Base-by-base conservation (phyloP, 2,113 vertebrate species). In the Stercorarius parasiticus region DNA sequence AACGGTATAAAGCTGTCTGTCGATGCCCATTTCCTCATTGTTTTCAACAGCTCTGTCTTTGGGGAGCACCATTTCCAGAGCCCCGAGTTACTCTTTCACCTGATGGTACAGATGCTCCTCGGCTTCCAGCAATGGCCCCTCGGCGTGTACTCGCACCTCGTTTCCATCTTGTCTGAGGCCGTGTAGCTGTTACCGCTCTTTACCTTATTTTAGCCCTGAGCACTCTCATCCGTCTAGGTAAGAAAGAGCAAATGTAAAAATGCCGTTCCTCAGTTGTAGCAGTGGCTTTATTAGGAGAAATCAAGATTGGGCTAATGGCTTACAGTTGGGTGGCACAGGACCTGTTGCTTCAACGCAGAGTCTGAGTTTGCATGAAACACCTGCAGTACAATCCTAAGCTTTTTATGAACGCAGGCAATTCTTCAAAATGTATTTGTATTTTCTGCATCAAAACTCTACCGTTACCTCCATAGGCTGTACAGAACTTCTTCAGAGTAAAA, bases 141-240 rank as follows among this genome's bases (percentile, higher is more conserved):
- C 0, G 3, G n/a, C 8, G 10, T 5, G 3, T 21, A 19, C n/a
- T 29, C 30, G 17, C 5, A 2, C 30, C 32, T 70, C 6, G 2
- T 40, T 79, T 59, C 61, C 43, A 17, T 27, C 77, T 19, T 38
- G 11, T 47, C 55, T 59, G 62, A 50, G 3, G n/a, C 5, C 0
- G 0, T 13, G 8, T 27, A 52, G 34, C 3, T 6, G 20, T 42
- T 56, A 29, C 38, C 40, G 26, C 8, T 16, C 42, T 62, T 65
- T 21, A 74, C n/a, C 38, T 69, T 47, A 9, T 17, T 36, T 56
- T 49, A 81, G 49, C 86, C 53, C 49, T 10, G 23, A 42, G 45
- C 26, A 10, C 5, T 8, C 53, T 56, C 36, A 2, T 13, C 64
- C 53, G 22, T 61, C 27, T 23, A 50, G n/a, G 55, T 66, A 81